Evolutionary conservation across 1,140 invertebrate species (phyloP).

Genomic region (Adelges cooleyi): DNA sequence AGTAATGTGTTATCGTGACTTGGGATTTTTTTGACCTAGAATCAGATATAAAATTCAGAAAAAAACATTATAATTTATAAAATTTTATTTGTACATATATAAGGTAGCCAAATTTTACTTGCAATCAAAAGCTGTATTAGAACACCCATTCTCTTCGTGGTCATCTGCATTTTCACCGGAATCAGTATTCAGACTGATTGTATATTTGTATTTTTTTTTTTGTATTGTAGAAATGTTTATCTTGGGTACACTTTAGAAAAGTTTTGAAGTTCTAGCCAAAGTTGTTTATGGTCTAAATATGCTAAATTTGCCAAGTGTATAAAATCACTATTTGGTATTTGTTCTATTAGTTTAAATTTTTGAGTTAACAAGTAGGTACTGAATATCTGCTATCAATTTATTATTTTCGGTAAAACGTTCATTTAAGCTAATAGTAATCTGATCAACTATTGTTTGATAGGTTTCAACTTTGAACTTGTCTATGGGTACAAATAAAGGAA

Average conservation of each 20-base stretch:
- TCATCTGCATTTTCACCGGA: slow-evolving; percentile 1
- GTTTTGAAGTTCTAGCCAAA: background rate
- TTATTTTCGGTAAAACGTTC: background rate
- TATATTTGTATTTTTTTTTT: background rate
- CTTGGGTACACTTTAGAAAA: background rate
- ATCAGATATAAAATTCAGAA: background rate
- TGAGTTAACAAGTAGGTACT: background rate
- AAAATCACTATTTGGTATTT: background rate
- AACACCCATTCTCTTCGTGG: background rate
- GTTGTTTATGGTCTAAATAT: background rate
- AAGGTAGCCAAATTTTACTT: background rate
- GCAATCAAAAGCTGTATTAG: background rate
- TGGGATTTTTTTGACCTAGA: too few relatives aligned
- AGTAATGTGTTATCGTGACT: too few relatives aligned
- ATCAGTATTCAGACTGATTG: background rate
- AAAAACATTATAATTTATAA: background rate
- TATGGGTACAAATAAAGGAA: background rate
- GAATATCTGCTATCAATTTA: too few relatives aligned
- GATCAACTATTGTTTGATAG: slow-evolving; percentile 20
- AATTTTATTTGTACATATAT: background rate
- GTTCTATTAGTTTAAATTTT: background rate
- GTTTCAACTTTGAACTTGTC: background rate
- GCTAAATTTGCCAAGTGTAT: background rate
- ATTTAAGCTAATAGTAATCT: slow-evolving; percentile 7
- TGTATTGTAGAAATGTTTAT: background rate